phyloP scores from a whole-genome alignment of 1,140 invertebrate species.

The Plutomurus gul region DNA sequence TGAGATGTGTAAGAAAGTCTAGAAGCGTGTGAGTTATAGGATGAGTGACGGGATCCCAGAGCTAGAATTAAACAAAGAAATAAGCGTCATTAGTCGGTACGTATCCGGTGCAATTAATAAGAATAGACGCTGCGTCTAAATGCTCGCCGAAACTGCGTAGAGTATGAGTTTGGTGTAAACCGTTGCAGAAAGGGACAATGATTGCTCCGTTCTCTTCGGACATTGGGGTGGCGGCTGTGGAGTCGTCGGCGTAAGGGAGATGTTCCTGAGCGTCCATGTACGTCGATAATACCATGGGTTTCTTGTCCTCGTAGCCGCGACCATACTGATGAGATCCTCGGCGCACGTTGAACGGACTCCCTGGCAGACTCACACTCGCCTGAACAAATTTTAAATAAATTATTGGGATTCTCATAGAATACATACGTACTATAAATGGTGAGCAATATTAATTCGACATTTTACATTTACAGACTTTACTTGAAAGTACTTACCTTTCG shows the following conservation, averaged over 20 bases:
- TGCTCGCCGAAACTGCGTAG: constrained; percentile 23
- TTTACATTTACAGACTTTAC: too few relatives aligned
- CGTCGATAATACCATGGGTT: constrained; percentile 89
- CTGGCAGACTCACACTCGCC: constrained; percentile 93
- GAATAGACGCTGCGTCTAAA: background rate
- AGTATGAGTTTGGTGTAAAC: constrained; percentile 4
- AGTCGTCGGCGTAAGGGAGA: constrained; percentile 95
- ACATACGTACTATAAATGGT: too few relatives aligned
- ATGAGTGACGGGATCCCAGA: constrained; percentile 80
- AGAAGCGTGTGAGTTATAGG: constrained; percentile 91
- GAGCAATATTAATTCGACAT: too few relatives aligned
- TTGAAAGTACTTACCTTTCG: constrained; percentile 77
- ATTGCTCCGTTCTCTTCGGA: constrained; percentile 96
- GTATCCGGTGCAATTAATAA: background rate
- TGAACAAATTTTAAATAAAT: constrained; percentile 59
- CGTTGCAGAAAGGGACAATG: constrained; percentile 73
- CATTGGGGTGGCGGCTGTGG: constrained; percentile 96
- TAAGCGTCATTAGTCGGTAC: background rate
- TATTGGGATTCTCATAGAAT: background rate
- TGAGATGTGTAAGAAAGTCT: constrained; percentile 91
- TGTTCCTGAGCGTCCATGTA: constrained; percentile 95
- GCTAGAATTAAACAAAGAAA: constrained; percentile 57
- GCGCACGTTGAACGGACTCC: constrained; percentile 90
- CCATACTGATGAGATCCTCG: constrained; percentile 72
- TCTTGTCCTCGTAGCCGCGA: constrained; percentile 76